Evolutionary conservation across 2,113 vertebrate genomes (phyloP).

Genomic region (Sorex fumeus): DNA sequence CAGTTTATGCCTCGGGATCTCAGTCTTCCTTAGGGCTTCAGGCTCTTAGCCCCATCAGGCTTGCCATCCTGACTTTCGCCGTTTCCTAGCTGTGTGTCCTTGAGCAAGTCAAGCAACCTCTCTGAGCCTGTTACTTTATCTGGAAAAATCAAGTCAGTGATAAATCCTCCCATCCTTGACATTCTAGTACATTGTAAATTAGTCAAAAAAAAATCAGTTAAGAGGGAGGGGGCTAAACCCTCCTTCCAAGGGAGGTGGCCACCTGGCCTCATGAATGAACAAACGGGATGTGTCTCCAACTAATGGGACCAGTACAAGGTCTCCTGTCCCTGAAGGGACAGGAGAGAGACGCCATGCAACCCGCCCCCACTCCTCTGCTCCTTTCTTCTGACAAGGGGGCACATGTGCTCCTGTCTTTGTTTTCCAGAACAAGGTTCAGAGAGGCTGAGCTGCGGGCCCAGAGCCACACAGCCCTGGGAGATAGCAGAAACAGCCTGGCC

Average conservation of each 20-base stretch:
- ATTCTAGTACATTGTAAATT: too few relatives aligned
- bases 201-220: background rate
- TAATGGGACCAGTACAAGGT: background rate
- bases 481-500: background rate
- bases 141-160: slow-evolving; percentile 4
- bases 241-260: too few relatives aligned
- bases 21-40: background rate
- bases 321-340: background rate
- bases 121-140: slow-evolving; percentile 6
- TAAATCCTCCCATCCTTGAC: background rate
- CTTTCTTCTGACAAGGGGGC: background rate
- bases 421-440: background rate
- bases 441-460: background rate
- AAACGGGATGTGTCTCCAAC: background rate
- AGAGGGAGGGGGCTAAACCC: too few relatives aligned
- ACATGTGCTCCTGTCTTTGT: background rate
- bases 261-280: too few relatives aligned
- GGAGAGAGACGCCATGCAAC: background rate
- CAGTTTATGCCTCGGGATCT: too few relatives aligned
- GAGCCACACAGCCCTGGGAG: background rate
- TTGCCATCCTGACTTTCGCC: background rate
- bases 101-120: background rate
- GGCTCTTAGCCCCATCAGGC: too few relatives aligned
- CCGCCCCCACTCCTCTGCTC: background rate
- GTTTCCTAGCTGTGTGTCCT: slow-evolving; percentile 50